Conservation (phyloP, 1,140 invertebrate genomes). For the Trinorchestia longiramus region DNA sequence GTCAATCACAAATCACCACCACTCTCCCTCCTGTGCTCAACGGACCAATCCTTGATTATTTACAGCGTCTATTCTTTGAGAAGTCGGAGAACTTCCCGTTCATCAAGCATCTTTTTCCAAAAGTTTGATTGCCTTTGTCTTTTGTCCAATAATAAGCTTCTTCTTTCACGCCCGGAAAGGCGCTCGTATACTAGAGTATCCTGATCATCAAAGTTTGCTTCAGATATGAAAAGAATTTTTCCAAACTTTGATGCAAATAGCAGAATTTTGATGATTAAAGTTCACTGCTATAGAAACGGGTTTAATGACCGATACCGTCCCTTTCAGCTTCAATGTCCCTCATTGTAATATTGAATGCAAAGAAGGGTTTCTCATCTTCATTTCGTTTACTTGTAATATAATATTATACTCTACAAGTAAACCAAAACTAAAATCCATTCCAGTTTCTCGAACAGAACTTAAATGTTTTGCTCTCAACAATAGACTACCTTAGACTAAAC, state of each 20-base stretch:
- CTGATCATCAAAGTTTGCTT: background rate
- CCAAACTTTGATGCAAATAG: background rate
- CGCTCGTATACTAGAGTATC: background rate
- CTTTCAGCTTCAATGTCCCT: background rate
- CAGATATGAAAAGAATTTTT: background rate
- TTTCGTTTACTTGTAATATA: too few relatives aligned
- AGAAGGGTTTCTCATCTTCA: too few relatives aligned
- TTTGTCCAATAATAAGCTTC: slow-evolving; percentile 9
- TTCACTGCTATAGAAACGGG: background rate
- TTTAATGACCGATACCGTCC: background rate
- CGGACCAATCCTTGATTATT: background rate
- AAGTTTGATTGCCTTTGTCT: slow-evolving; percentile 8
- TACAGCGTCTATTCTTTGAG: background rate
- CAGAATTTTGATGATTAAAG: background rate
- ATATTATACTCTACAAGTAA: too few relatives aligned
- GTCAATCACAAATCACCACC: background rate
- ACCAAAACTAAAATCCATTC: too few relatives aligned
- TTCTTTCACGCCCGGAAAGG: background rate
- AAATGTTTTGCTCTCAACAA: too few relatives aligned
- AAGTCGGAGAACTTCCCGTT: background rate
- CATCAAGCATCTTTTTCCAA: background rate
- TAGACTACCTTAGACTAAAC: too few relatives aligned
- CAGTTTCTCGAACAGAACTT: too few relatives aligned
- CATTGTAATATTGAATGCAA: background rate
- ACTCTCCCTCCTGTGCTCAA: background rate